These are phyloP conservation scores for Bombus difficillimus DNA, from an alignment of 1,140 invertebrate genomes.

Conservation along the genomic window DNA sequence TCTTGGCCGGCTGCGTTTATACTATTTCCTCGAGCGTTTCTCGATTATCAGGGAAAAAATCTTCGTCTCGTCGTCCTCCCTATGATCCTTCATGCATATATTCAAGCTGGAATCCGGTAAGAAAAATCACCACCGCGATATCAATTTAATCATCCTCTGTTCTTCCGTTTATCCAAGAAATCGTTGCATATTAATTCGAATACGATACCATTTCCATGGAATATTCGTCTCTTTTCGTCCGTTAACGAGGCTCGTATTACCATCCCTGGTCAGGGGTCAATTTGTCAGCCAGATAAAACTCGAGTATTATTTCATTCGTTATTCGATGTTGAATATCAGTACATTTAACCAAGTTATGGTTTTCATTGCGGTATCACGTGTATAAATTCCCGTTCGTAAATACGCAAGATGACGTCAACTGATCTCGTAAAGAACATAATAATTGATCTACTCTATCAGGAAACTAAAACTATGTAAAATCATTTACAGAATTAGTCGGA, in stretches of 20 bases:
- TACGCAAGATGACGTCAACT: neutral
- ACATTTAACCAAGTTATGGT: neutral
- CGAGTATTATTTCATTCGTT: constrained; percentile 17
- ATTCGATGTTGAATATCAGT: constrained; percentile 1
- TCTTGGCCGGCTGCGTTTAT: constrained; percentile 36
- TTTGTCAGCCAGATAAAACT: constrained; percentile 4
- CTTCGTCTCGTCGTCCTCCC: neutral
- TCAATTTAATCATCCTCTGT: constrained; percentile 13
- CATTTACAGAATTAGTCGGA: no score
- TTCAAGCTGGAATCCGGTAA: neutral
- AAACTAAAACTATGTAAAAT: neutral
- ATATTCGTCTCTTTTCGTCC: neutral
- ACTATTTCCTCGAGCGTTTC: constrained; percentile 31
- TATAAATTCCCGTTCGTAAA: neutral
- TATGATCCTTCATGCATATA: constrained; percentile 21
- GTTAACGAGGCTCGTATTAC: constrained; percentile 29
- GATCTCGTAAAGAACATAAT: no score
- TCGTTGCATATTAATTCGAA: constrained; percentile 44
- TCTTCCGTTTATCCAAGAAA: neutral
- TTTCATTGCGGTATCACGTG: neutral
- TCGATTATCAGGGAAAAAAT: constrained; percentile 20
- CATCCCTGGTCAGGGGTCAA: constrained; percentile 16
- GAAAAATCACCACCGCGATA: neutral
- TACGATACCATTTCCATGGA: neutral
- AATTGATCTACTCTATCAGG: neutral